phyloP scores from a whole-genome alignment of 2,888 invertebrate species.

The Pherbina coryleti region DNA sequence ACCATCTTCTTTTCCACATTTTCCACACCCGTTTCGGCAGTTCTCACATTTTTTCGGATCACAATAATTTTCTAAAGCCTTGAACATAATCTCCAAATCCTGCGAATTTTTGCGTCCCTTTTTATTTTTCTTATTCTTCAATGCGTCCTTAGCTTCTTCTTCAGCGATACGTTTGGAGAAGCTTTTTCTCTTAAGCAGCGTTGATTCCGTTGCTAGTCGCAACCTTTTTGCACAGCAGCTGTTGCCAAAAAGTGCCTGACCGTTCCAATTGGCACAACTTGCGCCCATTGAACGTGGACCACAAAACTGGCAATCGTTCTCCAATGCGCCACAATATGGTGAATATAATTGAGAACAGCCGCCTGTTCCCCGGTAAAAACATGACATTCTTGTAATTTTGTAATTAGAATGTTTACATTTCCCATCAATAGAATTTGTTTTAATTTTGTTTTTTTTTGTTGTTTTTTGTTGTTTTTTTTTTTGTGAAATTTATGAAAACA shows the following conservation, averaged over 20 bases:
- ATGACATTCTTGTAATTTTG: constrained; percentile 1
- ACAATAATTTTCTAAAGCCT: too few species aligned
- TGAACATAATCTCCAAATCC: too few species aligned
- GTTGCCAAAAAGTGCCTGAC: background rate
- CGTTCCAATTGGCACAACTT: background rate
- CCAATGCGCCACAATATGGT: too few species aligned
- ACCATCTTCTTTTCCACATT: too few species aligned
- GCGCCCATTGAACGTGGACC: too few species aligned
- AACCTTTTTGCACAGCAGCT: background rate
- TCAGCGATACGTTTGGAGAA: background rate
- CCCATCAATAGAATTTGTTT: background rate
- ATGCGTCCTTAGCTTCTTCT: background rate
- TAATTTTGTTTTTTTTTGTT: background rate
- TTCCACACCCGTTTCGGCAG: too few species aligned
- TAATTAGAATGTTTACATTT: background rate
- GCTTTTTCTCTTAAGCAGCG: background rate
- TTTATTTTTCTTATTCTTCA: background rate
- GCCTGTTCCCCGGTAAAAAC: background rate
- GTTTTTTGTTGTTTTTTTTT: background rate
- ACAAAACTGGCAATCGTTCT: too few species aligned
- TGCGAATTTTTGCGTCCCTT: background rate
- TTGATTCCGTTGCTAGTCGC: background rate
- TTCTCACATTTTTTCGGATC: too few species aligned
- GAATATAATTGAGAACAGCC: too few species aligned
- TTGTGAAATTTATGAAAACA: background rate